Evolutionary conservation across 2,113 vertebrate species (phyloP), one percentile per base, ranked within the genome.

Genomic region (Trematocara zebra): DNA sequence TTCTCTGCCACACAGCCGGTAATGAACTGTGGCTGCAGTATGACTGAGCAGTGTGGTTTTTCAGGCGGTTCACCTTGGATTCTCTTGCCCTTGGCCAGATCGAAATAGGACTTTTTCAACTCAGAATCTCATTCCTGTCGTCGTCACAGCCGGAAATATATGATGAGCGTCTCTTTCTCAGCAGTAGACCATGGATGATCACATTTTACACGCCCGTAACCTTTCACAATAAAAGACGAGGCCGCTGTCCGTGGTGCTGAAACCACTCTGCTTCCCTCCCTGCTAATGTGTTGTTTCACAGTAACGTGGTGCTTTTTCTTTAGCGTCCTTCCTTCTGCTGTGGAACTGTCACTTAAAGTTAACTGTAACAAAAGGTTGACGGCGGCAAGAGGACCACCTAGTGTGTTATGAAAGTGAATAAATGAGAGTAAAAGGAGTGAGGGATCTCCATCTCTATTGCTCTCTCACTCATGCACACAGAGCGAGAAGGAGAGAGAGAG

Each of bases 191-290:
- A 61, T 80, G 76, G 49, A 85, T 28, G 67, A 81, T 81, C 33
- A 20, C 44, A 72, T 86, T 83, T 78, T 5, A 44, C 12, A 87
- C 83, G 83, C 6, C 67, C 14, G 10, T 35, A 26, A 76, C 76
- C 76, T 61, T 82, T 83, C 85, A 90, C 11, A 84, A 83, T 85
- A 57, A 91, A 80, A 91, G 56, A 20, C 80, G 28, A 42, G 84
- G 82, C 52, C 87, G 85, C 95, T 96, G 90, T 95, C 95, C 94
- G 5, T 82, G 93, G 95, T 96, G 82, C 94, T 95, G 95, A 95
- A 94, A 93, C 40, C 47, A 17, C 11, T 35, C 35, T 6, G 10
- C 56, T 15, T 2, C 17, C 33, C 33, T 64, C 2, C 28, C 40
- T 31, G 47, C 14, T 8, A 28, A 17, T 35, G 23, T 14, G n/a